Base-by-base conservation (phyloP, 2,797 vertebrate genomes). In the Mormyrus hasselquistii region DNA sequence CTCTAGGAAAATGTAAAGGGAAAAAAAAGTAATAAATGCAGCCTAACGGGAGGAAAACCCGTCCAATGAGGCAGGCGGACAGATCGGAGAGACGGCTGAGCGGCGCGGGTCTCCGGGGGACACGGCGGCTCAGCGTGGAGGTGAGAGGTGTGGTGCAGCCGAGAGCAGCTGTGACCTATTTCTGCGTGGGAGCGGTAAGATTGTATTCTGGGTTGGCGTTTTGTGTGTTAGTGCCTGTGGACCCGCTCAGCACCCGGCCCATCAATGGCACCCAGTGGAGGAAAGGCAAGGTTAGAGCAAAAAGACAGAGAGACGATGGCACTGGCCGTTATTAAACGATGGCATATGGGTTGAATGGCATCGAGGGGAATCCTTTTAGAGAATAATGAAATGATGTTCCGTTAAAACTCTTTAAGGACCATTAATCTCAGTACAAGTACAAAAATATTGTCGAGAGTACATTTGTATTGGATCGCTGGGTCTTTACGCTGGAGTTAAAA, bases 81-180 rank as follows among this genome's bases (percentile, higher is more conserved):
- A 38, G 85, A 25, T 62, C 55, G 19, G 86, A 44, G 12, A 16
- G 57, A 59, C n/a, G 62, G 88, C n/a, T 62, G 29, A 16, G n/a
- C 16, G 5, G 53, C 19, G 53, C 19, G 79, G 84, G n/a, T 85
- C 89, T 41, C 57, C 9, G 57, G 55, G 57, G 38, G 0, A 65
- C 57, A 65, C 10, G 57, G 10, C n/a, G 19, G 38, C 14, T 44
- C 87, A 50, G 59, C 25, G 2, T 10, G 50, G 82, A 62, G 88
- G 34, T 69, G 57, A 89, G 82, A 69, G 59, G 57, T 38, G 82
- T 8, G 22, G 44, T 34, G 41, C 44, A 29, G 82, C 29, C 90
- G 79, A 91, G 93, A 93, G 92, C 94, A 95, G 94, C 92, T 94
- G 95, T 94, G 95, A 96, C 95, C 95, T 95, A 96, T 90, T 95